Evolutionary conservation across 2,797 vertebrate species (phyloP).

Genomic region (Acipenser ruthenus): DNA sequence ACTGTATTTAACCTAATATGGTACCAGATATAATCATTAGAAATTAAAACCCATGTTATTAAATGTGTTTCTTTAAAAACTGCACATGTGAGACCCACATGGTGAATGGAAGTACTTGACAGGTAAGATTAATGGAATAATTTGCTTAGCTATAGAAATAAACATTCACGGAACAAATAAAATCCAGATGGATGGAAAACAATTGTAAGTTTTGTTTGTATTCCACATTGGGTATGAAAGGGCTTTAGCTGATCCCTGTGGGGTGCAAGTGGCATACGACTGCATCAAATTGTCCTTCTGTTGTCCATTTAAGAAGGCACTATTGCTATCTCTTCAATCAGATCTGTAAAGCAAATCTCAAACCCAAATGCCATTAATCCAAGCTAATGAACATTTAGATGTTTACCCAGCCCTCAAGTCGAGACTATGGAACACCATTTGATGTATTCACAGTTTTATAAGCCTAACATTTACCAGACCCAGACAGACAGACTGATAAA

Average conservation of each 20-base stretch:
- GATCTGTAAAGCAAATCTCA: conserved; percentile 47
- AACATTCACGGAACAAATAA: no score
- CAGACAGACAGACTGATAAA: no score
- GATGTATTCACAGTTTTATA: conserved; percentile 49
- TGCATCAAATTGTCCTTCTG: conserved; percentile 52
- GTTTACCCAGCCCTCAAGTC: conserved; percentile 58
- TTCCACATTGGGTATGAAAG: not conserved
- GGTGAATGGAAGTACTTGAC: no score
- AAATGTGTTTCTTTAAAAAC: no score
- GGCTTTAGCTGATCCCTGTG: not conserved
- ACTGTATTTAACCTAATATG: no score
- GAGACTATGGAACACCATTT: conserved; percentile 30
- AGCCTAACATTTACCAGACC: conserved; percentile 27
- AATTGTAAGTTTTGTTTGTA: no score
- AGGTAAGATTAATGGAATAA: no score
- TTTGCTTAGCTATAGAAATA: no score
- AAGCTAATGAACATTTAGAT: conserved; percentile 58
- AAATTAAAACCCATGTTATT: no score
- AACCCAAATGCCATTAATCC: conserved; percentile 58
- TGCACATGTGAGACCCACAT: no score
- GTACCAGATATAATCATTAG: no score
- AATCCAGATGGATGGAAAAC: no score
- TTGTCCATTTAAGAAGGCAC: conserved; percentile 38
- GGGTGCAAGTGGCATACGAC: not conserved
- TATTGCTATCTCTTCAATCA: conserved; percentile 34